Evolutionary conservation across 2,113 vertebrate genomes (phyloP), one percentile per base, ranked within the genome.

Genomic region (Pithys albifrons): DNA sequence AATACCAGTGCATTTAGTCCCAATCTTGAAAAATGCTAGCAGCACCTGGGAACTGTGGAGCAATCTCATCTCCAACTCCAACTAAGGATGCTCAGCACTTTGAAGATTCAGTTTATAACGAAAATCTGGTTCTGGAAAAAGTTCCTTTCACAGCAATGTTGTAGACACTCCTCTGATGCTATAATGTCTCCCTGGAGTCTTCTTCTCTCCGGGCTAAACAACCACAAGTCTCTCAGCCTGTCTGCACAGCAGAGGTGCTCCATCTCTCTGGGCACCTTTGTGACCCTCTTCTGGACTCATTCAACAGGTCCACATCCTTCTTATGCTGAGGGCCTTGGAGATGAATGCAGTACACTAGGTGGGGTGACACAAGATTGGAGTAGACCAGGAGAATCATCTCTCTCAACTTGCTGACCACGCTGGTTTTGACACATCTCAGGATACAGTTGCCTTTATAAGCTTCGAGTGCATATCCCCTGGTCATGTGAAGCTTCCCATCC

Each of bases 371-470:
- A 11, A 41, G 22, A 4, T 1, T 3, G 18, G n/a, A 48, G 39
- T 0, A 29, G 8, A n/a, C 52, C 2, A 0, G 25, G 12, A 41
- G 5, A 16, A 41, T 23, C 33, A 12, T 14, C n/a, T 27, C 20
- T 54, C 25, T 14, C 5, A 25, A 31, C 37, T 41, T 15, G 33
- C 33, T 31, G 74, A 37, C 11, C 33, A 18, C 1, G 0, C 29
- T 22, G 20, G 14, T 31, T 67, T 52, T 27, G 54, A 5, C 10
- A 5, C 39, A 48, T 13, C 46, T 39, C 54, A 19, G 39, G 11
- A 35, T 6, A 27, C 14, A 52, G n/a, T 0, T 8, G 39, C 28
- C 25, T 43, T 80, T n/a, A 19, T 14, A 25, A 54, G 39, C 39
- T 27, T 35, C 81, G 16, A 31, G 59, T 1, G 29, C 37, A 24